phyloP scores from a whole-genome alignment of 2,888 invertebrate species.

The Tachina grossa region DNA sequence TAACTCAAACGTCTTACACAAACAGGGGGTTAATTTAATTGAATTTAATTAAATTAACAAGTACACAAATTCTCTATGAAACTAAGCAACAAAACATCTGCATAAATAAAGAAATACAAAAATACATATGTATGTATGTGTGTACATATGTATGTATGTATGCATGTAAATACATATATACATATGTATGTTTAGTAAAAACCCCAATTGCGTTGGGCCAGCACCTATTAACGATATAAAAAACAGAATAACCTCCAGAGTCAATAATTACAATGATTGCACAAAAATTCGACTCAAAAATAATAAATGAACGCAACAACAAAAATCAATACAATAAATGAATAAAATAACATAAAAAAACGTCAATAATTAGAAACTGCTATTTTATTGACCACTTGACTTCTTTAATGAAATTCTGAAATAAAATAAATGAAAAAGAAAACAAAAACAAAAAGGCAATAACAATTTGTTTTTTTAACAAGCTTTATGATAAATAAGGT shows the following conservation, averaged over 20 bases:
- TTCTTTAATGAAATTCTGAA: constrained; percentile 66
- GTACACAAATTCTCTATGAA: no score
- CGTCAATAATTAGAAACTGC: constrained; percentile 28
- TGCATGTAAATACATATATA: no score
- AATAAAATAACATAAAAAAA: constrained; percentile 15
- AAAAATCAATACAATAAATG: constrained; percentile 32
- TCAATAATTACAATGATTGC: constrained; percentile 68
- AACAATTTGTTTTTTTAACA: constrained; percentile 4
- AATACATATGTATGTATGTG: no score
- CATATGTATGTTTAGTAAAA: not conserved
- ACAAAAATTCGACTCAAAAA: constrained; percentile 62
- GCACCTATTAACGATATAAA: constrained; percentile 63
- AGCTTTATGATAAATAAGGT: not conserved
- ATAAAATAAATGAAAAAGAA: not conserved
- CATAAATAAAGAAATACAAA: no score
- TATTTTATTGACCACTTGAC: constrained; percentile 64
- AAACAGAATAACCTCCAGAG: constrained; percentile 56
- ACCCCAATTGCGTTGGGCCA: constrained; percentile 7
- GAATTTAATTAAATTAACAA: no score
- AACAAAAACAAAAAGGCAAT: constrained; percentile 15
- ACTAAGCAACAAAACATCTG: no score
- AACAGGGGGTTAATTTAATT: no score
- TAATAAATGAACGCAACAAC: constrained; percentile 40
- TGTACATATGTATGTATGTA: no score
- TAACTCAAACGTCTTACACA: no score